phyloP scores from a whole-genome alignment of 2,113 vertebrate genomes.

The Cichladusa arquata region DNA sequence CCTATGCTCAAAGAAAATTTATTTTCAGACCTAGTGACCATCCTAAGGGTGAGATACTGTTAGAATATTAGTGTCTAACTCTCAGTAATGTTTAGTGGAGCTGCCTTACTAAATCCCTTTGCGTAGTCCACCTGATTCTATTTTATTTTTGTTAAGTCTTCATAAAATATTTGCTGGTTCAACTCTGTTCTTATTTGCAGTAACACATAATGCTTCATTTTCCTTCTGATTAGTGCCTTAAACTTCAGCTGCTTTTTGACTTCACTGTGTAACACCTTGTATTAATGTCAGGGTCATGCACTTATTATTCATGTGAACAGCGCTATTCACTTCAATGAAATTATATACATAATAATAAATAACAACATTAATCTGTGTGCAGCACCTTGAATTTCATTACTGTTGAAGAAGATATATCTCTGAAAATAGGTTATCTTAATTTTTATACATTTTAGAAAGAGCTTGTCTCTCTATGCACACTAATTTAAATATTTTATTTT shows the following conservation, averaged over 20 bases:
- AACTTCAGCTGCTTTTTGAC: conserved; percentile 38
- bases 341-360: conserved; percentile 59
- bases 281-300: conserved; percentile 55
- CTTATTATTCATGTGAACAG: conserved; percentile 52
- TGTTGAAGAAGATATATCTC: neutral
- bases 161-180: neutral
- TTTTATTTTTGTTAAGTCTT: conserved; percentile 6
- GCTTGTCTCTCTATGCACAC: neutral
- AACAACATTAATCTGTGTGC: conserved; percentile 44
- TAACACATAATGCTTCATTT: neutral
- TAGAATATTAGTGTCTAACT: neutral
- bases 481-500: neutral
- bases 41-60: neutral
- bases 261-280: neutral
- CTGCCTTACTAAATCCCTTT: neutral
- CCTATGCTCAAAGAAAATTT: neutral
- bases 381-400: conserved; percentile 56
- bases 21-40: neutral
- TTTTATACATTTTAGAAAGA: conserved; percentile 4
- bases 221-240: conserved; percentile 23
- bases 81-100: neutral
- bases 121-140: neutral
- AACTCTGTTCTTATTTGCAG: neutral
- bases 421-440: conserved; percentile 19
- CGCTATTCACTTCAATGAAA: conserved; percentile 32